phyloP scores from a whole-genome alignment of 1,140 invertebrate species.

The Tribolium castaneum region DNA sequence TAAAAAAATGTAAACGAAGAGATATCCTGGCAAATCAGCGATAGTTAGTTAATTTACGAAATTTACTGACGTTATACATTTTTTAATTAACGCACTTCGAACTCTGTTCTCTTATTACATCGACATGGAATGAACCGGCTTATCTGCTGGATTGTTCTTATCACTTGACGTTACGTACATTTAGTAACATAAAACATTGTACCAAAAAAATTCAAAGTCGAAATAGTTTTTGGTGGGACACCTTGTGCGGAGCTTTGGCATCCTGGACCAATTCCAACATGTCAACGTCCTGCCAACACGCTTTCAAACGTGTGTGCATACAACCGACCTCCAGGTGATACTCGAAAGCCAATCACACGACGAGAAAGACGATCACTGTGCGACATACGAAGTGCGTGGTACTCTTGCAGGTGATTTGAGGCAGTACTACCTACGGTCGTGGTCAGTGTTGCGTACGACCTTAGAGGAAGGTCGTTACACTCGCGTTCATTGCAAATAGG shows the following conservation, averaged over 20 bases:
- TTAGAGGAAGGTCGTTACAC: conserved; percentile 41
- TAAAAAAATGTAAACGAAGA: not conserved
- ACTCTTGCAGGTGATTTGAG: conserved; percentile 38
- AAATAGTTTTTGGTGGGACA: not conserved
- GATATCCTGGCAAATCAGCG: not conserved
- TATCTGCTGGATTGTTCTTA: not conserved
- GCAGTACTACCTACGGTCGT: conserved; percentile 15
- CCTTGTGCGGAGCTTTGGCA: not conserved
- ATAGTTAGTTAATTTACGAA: not conserved
- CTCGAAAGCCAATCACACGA: not conserved
- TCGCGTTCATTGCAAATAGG: conserved; percentile 7
- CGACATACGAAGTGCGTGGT: conserved; percentile 11
- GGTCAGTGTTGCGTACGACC: conserved; percentile 42
- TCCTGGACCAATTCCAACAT: not conserved
- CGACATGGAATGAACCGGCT: not conserved
- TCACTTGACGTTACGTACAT: not conserved
- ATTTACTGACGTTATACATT: not conserved
- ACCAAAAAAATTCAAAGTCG: too few species aligned
- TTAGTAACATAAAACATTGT: not conserved
- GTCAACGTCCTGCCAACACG: not conserved
- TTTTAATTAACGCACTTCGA: not conserved
- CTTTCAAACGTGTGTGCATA: not conserved
- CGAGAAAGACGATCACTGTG: conserved; percentile 16
- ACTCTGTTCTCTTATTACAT: not conserved
- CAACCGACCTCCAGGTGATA: not conserved